Conservation (phyloP, 92 coral and sea anemone species). For the Porites cylindrica region DNA sequence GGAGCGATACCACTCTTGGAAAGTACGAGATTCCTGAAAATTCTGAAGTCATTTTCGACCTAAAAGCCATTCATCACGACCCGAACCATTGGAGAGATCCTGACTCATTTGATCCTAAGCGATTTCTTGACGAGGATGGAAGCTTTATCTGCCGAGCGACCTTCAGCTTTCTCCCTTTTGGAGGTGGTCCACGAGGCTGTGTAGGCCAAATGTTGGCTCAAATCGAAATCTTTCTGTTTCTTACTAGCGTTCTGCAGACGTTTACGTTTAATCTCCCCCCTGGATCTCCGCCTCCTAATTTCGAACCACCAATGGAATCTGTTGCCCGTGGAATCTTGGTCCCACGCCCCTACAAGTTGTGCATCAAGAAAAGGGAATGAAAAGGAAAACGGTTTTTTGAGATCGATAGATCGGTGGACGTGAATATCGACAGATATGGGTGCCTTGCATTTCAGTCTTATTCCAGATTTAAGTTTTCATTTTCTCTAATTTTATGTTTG, state of each 20-base stretch:
- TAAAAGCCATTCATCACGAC: conserved; percentile 88
- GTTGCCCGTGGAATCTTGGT: conserved; percentile 59
- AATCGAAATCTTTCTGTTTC: conserved; percentile 80
- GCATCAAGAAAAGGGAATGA: conserved; percentile 39
- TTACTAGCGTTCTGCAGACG: conserved; percentile 73
- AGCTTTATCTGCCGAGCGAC: conserved; percentile 59
- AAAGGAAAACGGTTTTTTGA: background rate
- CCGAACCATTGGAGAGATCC: conserved; percentile 80
- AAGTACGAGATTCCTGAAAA: conserved; percentile 64
- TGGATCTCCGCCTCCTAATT: conserved; percentile 77
- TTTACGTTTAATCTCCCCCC: conserved; percentile 69
- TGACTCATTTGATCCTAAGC: conserved; percentile 74
- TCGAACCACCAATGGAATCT: conserved; percentile 75
- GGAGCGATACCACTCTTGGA: conserved; percentile 55
- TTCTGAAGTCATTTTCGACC: conserved; percentile 78
- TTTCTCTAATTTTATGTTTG: too few relatives aligned
- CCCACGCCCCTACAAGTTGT: conserved; percentile 82
- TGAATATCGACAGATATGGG: too few relatives aligned
- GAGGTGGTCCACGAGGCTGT: conserved; percentile 87
- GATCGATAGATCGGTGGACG: too few relatives aligned
- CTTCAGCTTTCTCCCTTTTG: conserved; percentile 85
- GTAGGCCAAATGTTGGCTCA: conserved; percentile 83
- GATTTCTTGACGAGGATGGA: conserved; percentile 69
- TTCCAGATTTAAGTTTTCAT: too few relatives aligned
- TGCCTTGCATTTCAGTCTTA: too few relatives aligned